Percentiles rank a stretch among this genome's conserved stretches.
Conservation (phyloP, 2,113 vertebrate species). For the Bothrops jararaca region DNA sequence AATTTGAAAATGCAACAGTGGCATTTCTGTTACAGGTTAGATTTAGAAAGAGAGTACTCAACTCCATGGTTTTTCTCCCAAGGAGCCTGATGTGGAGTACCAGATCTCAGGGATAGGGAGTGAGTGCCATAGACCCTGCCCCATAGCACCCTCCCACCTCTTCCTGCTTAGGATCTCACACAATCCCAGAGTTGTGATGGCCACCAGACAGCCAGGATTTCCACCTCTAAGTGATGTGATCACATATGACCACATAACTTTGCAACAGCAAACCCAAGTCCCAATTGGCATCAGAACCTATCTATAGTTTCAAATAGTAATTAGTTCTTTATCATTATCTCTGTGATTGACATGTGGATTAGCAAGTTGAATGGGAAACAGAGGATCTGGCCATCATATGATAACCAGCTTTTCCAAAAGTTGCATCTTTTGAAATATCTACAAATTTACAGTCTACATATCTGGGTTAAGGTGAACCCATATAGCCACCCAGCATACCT, state of each 20-base stretch:
- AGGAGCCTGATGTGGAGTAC: neutral
- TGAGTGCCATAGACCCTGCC: neutral
- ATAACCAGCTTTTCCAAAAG: neutral
- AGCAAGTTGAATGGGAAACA: neutral
- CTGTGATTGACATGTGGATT: neutral
- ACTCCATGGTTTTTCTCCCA: neutral
- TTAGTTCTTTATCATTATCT: neutral
- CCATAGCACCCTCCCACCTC: neutral
- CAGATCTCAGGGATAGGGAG: neutral
- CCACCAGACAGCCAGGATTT: neutral
- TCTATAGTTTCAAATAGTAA: neutral
- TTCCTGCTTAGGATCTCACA: neutral
- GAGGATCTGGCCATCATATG: neutral
- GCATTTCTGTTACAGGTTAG: neutral
- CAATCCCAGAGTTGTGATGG: neutral
- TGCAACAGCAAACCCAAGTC: neutral
- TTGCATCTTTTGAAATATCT: neutral
- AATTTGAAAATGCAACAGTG: neutral
- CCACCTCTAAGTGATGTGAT: neutral
- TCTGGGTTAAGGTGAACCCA: neutral
- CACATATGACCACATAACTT: neutral
- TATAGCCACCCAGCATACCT: neutral
- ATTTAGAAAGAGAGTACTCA: neutral
- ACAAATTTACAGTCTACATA: neutral
- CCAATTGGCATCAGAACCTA: neutral